phyloP scores from a whole-genome alignment of 2,797 vertebrate species.

The Coccyzus lansbergi region DNA sequence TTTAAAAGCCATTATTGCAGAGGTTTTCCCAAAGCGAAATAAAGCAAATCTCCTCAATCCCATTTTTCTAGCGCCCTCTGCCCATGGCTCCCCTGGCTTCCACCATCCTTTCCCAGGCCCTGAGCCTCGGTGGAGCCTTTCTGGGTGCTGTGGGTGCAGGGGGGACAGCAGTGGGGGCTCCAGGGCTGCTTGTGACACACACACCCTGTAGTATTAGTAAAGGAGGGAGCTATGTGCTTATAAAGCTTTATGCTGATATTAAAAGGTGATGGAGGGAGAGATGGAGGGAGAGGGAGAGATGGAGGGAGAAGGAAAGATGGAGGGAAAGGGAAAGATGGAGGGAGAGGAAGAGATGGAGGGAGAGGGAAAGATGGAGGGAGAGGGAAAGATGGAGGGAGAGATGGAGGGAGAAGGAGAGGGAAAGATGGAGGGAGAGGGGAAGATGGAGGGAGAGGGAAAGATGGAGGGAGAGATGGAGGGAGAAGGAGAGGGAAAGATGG shows the following conservation, averaged over 20 bases:
- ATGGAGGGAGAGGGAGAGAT: no score
- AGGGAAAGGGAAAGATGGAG: no score
- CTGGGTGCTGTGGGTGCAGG: not conserved
- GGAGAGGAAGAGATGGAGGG: no score
- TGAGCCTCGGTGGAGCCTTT: not conserved
- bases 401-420: no score
- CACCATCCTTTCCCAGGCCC: not conserved
- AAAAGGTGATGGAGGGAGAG: constrained; percentile 6
- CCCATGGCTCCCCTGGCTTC: not conserved
- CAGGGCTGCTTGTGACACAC: not conserved
- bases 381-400: not conserved
- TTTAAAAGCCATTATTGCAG: constrained; percentile 63
- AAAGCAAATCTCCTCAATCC: not conserved
- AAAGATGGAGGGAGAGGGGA: no score
- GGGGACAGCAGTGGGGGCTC: not conserved
- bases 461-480: no score
- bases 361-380: no score
- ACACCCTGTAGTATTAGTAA: not conserved
- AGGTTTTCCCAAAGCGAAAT: constrained; percentile 43
- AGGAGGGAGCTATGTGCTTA: not conserved
- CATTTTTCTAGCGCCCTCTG: constrained; percentile 49
- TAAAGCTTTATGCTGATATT: constrained; percentile 3
- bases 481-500: no score
- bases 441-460: no score
- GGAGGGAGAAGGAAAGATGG: no score